Percentiles rank a stretch among this genome's conserved stretches.
phyloP scores from a whole-genome alignment of 2,888 invertebrate genomes.

The Allolobophora icterica region DNA sequence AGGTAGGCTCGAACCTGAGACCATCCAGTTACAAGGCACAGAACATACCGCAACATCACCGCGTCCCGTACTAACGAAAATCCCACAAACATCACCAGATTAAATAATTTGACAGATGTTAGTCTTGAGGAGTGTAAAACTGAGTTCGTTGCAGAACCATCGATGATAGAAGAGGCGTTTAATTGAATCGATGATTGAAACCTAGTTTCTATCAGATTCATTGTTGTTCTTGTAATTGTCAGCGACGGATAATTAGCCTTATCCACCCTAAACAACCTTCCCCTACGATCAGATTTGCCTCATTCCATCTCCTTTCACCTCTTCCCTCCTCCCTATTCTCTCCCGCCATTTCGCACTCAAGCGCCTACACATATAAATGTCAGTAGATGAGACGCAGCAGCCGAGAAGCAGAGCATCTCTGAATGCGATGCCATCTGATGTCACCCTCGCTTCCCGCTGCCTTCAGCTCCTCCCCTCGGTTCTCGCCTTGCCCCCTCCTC shows the following conservation, averaged over 20 bases:
- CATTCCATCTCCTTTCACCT: neutral
- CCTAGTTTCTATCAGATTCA: neutral
- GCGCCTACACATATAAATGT: conserved; percentile 1
- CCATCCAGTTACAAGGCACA: too few relatives aligned
- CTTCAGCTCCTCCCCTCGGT: neutral
- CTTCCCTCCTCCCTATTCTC: neutral
- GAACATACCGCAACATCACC: too few relatives aligned
- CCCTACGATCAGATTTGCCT: neutral
- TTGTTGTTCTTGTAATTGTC: neutral
- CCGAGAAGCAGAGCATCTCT: neutral
- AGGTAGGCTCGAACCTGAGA: too few relatives aligned
- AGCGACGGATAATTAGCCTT: neutral
- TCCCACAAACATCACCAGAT: too few relatives aligned
- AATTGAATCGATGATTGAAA: neutral
- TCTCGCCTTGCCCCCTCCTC: neutral
- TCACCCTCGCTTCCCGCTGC: conserved; percentile 12
- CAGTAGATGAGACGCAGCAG: neutral
- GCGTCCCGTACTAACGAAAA: too few relatives aligned
- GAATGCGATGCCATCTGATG: neutral
- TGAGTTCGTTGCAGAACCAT: neutral
- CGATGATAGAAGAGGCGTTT: neutral
- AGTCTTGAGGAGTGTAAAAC: neutral
- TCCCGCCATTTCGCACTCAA: neutral
- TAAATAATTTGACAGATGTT: too few relatives aligned
- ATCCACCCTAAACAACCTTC: neutral